Evolutionary conservation across 1,140 invertebrate species (phyloP), one percentile per base, ranked within the genome.

Genomic region (Manduca sexta): DNA sequence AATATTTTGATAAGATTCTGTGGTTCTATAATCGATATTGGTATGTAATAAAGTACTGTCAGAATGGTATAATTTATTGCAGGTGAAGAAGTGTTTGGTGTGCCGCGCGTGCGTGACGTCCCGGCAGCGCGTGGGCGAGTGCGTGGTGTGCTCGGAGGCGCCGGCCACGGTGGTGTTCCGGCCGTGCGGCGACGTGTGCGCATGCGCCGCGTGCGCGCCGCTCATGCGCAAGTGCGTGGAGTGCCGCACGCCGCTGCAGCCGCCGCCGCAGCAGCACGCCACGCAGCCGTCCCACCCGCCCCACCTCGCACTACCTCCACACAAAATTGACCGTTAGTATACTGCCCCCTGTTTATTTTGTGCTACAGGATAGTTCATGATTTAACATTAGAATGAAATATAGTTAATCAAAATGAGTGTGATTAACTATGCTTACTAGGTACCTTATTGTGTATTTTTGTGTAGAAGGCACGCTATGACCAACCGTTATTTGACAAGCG

Each of bases 201-300:
- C 95, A 17, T 98, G 97, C 87, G 94, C 95, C 70, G 92, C 91
- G 59, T 98, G 97, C 87, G 94, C 96, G 45, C 91, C 92, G 42
- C 89, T 98, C 42, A 97, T 98, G 95, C 97, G 97, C 87, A 98
- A 98, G 86, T 99, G 97, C 88, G 95, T 98, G 1, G 91, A 96
- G 65, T 99, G 97, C 80, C 89, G 97, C 56, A 91, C 93, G 6
- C 93, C 94, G 66, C 96, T 98, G 69, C 94, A 95, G 54, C 90
- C 91, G 67, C 91, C 93, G 78, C 80, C 91, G 41, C 90, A 90
- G 10, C 91, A 92, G 66, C 91, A 92, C 67, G 10, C 90, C 90
- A 15, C 47, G 15, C 11, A 43, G 3, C 8, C 41, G 38, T 34
- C 16, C 30, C 64, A 11, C 8, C 53, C 40, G 13, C 45, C 17